These are phyloP conservation scores for Neuroterus valhalla DNA, from an alignment of 1,140 invertebrate species.

Conservation along the genomic window DNA sequence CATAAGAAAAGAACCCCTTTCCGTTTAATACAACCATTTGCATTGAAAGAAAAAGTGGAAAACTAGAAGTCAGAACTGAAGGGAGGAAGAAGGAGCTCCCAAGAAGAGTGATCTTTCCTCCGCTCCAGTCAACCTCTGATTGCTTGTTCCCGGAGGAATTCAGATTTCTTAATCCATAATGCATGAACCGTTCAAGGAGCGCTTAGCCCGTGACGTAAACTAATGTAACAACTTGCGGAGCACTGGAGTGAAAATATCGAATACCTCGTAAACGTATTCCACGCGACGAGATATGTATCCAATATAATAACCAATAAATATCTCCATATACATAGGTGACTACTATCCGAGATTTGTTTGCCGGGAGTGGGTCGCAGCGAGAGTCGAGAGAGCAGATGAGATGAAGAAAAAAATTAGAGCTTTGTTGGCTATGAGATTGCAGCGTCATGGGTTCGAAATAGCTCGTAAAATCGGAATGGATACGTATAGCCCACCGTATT, in stretches of 20 bases:
- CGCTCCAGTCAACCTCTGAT: conserved; percentile 9
- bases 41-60: too few species aligned
- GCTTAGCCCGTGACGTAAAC: conserved; percentile 52
- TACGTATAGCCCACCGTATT: conserved; percentile 35
- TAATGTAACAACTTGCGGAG: conserved; percentile 60
- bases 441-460: neutral
- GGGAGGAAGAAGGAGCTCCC: too few species aligned
- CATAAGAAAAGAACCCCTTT: too few species aligned
- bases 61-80: too few species aligned
- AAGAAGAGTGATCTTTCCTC: conserved; percentile 42
- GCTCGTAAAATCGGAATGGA: conserved; percentile 41
- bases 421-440: conserved; percentile 15
- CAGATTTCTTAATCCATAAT: conserved; percentile 53
- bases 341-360: conserved; percentile 36
- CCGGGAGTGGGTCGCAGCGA: conserved; percentile 33
- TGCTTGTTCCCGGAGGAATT: conserved; percentile 48
- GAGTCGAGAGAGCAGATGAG: neutral
- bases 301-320: too few species aligned
- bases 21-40: too few species aligned
- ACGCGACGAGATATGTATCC: conserved; percentile 32
- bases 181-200: conserved; percentile 53
- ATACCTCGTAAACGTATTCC: conserved; percentile 46
- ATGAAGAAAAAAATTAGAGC: neutral
- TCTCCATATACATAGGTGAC: conserved; percentile 40
- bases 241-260: conserved; percentile 54